Conservation (phyloP, 37 sponge, comb jelly and placozoan species). For the Dysidea cf. avara region DNA sequence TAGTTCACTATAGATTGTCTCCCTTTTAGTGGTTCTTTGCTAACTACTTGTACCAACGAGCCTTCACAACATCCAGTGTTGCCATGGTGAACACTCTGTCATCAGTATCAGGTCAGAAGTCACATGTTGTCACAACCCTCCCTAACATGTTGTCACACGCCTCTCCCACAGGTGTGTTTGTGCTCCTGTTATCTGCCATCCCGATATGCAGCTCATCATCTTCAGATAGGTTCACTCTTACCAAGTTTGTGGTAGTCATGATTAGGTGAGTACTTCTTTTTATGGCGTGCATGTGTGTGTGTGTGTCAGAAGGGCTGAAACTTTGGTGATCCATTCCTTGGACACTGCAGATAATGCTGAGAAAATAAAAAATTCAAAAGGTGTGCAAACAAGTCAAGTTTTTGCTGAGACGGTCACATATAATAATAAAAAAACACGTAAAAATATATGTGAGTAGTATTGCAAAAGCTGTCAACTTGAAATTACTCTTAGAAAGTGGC, state of each 20-base stretch:
- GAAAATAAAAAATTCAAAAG: too few relatives aligned
- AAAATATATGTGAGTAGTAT: too few relatives aligned
- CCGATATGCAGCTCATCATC: constrained; percentile 31
- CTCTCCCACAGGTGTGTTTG: constrained; percentile 85
- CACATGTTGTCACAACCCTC: background rate
- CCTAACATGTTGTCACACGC: constrained; percentile 1
- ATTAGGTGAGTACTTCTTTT: constrained; percentile 40
- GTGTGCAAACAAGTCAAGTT: too few relatives aligned
- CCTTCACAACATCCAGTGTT: constrained; percentile 51
- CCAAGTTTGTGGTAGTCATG: constrained; percentile 69
- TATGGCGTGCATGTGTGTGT: constrained; percentile 28
- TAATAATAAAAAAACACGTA: too few relatives aligned
- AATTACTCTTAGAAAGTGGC: too few relatives aligned
- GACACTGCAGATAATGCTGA: too few relatives aligned
- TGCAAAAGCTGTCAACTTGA: too few relatives aligned
- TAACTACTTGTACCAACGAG: constrained; percentile 77
- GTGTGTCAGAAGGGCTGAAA: too few relatives aligned
- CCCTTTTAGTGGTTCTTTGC: constrained; percentile 88
- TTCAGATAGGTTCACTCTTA: constrained; percentile 73
- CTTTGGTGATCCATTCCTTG: too few relatives aligned
- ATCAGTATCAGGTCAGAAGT: constrained; percentile 30
- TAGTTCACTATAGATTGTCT: too few relatives aligned
- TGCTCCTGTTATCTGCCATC: constrained; percentile 71
- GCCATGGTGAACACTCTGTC: constrained; percentile 78
- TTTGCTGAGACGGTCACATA: too few relatives aligned